Conservation (phyloP, 2,888 invertebrate genomes). For the Clanis bilineata region DNA sequence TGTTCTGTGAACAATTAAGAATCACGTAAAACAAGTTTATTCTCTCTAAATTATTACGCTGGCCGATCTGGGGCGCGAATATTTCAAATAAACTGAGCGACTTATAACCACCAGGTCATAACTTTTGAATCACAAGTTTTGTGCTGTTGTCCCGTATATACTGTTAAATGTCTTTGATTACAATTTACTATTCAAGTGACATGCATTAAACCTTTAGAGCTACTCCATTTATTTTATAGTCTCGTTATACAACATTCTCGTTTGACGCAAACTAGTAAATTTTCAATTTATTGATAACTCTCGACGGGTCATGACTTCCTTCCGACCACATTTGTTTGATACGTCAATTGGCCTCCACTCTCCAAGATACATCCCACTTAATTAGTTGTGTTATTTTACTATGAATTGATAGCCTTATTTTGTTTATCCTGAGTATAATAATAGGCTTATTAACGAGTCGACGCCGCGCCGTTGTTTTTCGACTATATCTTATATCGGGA, state of each 20-base stretch:
- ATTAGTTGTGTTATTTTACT: slow-evolving; percentile 9
- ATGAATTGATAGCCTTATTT: neutral
- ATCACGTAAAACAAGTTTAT: no score
- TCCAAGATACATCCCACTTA: slow-evolving; percentile 2
- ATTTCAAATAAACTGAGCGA: no score
- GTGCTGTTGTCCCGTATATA: no score
- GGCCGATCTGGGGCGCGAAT: no score
- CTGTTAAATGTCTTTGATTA: no score
- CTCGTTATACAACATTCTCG: neutral
- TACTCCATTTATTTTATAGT: neutral
- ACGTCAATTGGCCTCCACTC: slow-evolving; percentile 8
- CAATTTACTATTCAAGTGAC: no score
- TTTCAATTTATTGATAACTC: slow-evolving; percentile 16
- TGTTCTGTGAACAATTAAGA: no score
- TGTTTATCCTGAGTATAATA: neutral
- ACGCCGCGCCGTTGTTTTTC: neutral
- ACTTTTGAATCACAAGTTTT: no score
- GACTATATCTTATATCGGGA: neutral
- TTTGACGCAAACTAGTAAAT: slow-evolving; percentile 15
- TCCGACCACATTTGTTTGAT: slow-evolving; percentile 16
- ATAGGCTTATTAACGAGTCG: neutral
- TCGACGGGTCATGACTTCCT: slow-evolving; percentile 10
- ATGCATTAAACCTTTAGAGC: neutral
- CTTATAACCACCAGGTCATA: no score
- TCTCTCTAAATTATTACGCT: no score